These are phyloP conservation scores for Heliornis fulica DNA, from an alignment of 2,113 vertebrate genomes.

Conservation along the genomic window DNA sequence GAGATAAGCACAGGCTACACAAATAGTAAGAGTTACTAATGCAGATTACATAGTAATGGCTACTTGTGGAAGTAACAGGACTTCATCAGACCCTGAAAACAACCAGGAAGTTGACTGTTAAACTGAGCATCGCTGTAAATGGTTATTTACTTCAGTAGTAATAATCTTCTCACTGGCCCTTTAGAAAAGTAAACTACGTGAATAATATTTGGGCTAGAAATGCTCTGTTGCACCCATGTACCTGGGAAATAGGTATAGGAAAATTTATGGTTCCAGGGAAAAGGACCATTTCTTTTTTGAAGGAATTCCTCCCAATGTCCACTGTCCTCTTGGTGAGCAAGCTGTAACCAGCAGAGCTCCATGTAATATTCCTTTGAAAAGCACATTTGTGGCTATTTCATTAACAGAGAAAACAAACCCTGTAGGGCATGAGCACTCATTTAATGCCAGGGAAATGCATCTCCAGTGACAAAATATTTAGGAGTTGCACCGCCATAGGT, in stretches of 20 bases:
- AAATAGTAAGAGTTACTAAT: not conserved
- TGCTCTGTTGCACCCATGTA: not conserved
- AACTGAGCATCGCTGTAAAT: slow-evolving; percentile 15
- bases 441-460: not conserved
- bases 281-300: not conserved
- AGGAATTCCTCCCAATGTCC: not conserved
- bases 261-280: not conserved
- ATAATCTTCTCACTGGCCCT: not conserved
- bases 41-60: not conserved
- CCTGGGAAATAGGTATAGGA: not conserved
- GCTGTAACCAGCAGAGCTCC: not conserved
- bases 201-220: not conserved
- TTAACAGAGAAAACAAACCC: not conserved
- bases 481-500: not conserved
- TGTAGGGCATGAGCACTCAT: not conserved
- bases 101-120: slow-evolving; percentile 31
- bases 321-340: not conserved
- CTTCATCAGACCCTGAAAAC: slow-evolving; percentile 35
- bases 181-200: not conserved
- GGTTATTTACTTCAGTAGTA: not conserved
- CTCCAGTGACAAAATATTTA: not conserved
- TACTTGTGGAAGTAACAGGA: not conserved
- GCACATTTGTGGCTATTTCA: not conserved
- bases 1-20: not conserved
- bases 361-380: not conserved